These are phyloP conservation scores for Microchirus variegatus DNA, from an alignment of 2,797 vertebrate genomes.

Conservation along the genomic window DNA sequence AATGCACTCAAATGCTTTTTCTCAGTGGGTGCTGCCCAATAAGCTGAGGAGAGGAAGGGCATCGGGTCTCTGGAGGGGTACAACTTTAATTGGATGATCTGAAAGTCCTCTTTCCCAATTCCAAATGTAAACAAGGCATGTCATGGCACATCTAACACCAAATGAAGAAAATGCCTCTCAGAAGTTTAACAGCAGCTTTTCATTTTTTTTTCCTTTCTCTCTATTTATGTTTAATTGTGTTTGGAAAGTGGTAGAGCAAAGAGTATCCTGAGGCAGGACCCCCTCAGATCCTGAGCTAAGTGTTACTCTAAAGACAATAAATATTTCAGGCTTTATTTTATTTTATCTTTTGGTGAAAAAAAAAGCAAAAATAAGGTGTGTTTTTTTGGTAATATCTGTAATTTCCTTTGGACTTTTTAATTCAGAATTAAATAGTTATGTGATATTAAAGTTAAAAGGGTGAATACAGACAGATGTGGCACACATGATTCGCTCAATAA, in stretches of 20 bases:
- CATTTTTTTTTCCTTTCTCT: conserved; percentile 1
- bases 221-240: conserved; percentile 20
- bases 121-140: conserved; percentile 78
- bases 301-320: neutral
- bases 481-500: too few species aligned
- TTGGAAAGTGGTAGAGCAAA: neutral
- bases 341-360: neutral
- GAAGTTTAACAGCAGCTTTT: conserved; percentile 50
- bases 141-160: conserved; percentile 81
- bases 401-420: too few species aligned
- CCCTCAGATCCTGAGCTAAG: neutral
- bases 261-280: neutral
- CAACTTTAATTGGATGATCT: conserved; percentile 81
- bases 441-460: too few species aligned
- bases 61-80: conserved; percentile 78
- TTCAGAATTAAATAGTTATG: too few species aligned
- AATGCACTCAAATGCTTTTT: conserved; percentile 83
- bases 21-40: conserved; percentile 81
- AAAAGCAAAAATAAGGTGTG: too few species aligned
- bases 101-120: conserved; percentile 81
- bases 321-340: neutral
- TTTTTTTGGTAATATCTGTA: too few species aligned
- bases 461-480: too few species aligned
- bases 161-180: conserved; percentile 72
- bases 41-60: conserved; percentile 77